Evolutionary conservation across 2,888 invertebrate genomes (phyloP).

Genomic region (Salpingus planirostris): DNA sequence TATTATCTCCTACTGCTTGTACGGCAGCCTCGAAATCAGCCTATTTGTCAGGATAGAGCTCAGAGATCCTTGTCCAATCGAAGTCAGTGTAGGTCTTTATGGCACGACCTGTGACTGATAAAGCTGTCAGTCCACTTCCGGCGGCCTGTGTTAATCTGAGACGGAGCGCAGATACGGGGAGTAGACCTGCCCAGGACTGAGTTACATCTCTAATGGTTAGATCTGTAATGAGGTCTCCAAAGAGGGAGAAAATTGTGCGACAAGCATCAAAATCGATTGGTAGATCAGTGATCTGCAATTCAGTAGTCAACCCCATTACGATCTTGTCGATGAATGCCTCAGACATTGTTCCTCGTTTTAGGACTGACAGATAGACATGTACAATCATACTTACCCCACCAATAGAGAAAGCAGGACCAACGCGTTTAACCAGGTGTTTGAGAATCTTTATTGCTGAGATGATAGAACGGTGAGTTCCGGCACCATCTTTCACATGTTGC

Average conservation of each 20-base stretch:
- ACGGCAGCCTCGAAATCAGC: not conserved
- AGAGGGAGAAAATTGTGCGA: not conserved
- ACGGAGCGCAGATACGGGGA: not conserved
- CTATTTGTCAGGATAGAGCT: not conserved
- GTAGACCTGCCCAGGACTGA: not conserved
- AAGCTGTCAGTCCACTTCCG: not conserved
- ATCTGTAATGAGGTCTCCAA: not conserved
- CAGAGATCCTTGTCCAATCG: not conserved
- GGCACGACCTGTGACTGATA: not conserved
- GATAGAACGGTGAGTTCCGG: too few species aligned
- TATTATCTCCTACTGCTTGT: not conserved
- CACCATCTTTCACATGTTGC: too few species aligned
- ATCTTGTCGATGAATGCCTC: not conserved
- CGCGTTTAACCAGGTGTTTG: too few species aligned
- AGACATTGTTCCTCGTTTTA: not conserved
- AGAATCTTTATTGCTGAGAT: too few species aligned
- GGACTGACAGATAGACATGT: not conserved
- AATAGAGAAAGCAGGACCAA: too few species aligned
- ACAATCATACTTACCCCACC: not conserved
- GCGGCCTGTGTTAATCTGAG: not conserved
- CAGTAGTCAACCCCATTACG: not conserved
- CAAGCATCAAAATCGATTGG: not conserved
- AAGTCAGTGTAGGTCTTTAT: not conserved
- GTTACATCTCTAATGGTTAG: not conserved
- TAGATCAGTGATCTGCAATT: not conserved